Evolutionary conservation across 2,113 vertebrate genomes (phyloP).

Genomic region (Accipiter cooperii): DNA sequence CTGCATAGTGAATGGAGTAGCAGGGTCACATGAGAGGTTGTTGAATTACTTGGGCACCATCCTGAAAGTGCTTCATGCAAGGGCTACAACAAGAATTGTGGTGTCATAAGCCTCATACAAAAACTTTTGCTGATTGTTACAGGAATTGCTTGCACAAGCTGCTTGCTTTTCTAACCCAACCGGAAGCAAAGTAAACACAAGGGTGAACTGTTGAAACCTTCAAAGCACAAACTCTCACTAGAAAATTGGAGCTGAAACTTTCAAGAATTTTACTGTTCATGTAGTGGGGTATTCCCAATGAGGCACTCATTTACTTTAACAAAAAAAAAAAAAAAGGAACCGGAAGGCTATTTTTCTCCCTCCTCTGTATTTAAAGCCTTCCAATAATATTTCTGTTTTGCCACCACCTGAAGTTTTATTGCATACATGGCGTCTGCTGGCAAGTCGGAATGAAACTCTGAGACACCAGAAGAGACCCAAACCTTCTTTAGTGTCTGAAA

Average conservation of each 20-base stretch:
- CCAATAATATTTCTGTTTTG: neutral
- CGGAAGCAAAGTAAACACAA: neutral
- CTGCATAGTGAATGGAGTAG: neutral
- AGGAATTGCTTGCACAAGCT: neutral
- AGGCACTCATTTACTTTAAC: neutral
- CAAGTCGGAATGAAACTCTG: neutral
- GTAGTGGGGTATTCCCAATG: neutral
- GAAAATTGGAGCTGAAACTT: neutral
- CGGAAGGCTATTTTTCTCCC: neutral
- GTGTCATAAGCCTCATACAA: neutral
- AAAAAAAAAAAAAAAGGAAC: neutral
- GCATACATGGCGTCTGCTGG: neutral
- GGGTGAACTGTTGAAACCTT: neutral
- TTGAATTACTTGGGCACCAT: neutral
- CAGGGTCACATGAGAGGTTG: neutral
- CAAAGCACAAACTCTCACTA: neutral
- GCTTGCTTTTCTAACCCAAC: neutral
- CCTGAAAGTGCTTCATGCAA: neutral
- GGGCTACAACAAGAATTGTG: neutral
- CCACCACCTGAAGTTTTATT: neutral
- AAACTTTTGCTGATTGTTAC: neutral
- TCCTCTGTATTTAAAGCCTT: neutral
- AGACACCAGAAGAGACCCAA: slow-evolving; percentile 9
- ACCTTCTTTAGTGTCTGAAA: slow-evolving; percentile 15
- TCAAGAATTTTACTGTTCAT: neutral